Base-by-base conservation (phyloP, 2,888 invertebrate genomes). In the Elaeidobius kamerunicus region DNA sequence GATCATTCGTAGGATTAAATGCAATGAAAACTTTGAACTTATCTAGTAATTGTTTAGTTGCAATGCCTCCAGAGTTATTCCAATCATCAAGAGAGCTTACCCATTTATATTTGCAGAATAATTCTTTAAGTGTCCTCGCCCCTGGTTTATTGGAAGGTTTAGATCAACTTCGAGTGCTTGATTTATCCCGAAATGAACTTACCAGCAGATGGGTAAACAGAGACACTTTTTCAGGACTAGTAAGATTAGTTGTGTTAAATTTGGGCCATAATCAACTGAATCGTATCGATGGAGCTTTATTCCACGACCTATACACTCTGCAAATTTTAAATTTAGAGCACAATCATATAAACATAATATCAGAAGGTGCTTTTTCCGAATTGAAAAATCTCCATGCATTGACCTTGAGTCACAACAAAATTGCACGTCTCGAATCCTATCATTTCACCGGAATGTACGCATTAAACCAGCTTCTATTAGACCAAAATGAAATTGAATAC, bases 171-270 rank as follows among this genome's bases (percentile, higher is more conserved):
- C 82, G 85, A 71, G 80, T 83, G 63, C 75, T 89, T 59, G 88
- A 89, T 71, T 74, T 89, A 65, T 85, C 86, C 38, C 76, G 77
- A 53, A 89, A 89, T 70, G 83, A 86, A 65, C 73, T 90, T 61
- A 84, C 84, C n/a, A 86, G 84, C 66, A 83, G 81, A 60, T 87
- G 86, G 84, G 82, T 89, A 42, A 86, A 85, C 63, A 78, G 85
- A 64, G 86, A 87, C 63, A 86, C 88, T 17, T 89, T 91, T 73
- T 80, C 84, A 17, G 85, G 84, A 55, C 75, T 90, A 41, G 82
- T 84, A 4, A 80, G 86, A 35, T 77, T 91, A 27, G 83, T 88
- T 50, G 81, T 87, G 50, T 76, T 91, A 54, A 87, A 89, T 72
- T 73, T 90, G 60, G 84, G 86, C 1, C 77, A 82, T 71, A 91